phyloP scores from a whole-genome alignment of 2,888 invertebrate species.

The Conchocele bisecta region DNA sequence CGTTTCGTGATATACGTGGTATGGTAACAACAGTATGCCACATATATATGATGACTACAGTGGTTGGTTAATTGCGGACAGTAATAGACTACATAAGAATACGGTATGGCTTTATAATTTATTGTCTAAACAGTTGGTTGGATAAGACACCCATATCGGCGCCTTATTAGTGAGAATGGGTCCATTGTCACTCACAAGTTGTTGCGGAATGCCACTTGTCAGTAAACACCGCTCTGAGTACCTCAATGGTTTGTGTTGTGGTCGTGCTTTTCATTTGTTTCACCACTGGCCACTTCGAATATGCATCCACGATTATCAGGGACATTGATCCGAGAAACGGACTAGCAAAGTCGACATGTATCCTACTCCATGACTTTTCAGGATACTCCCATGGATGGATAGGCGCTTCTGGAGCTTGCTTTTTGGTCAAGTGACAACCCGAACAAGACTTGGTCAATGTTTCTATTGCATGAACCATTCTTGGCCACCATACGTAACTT shows the following conservation, averaged over 20 bases:
- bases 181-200: constrained; percentile 57
- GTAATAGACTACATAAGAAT: no score
- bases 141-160: no score
- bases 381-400: constrained; percentile 73
- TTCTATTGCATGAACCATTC: constrained; percentile 57
- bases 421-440: constrained; percentile 38
- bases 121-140: no score
- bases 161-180: no score
- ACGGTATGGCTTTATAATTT: no score
- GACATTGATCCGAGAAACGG: constrained; percentile 74
- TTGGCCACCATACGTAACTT: constrained; percentile 71
- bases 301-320: constrained; percentile 80
- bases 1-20: no score
- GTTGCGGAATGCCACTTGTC: constrained; percentile 42
- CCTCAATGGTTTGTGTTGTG: constrained; percentile 41
- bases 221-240: constrained; percentile 50
- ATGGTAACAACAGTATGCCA: no score
- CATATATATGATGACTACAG: no score
- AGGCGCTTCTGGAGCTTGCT: constrained; percentile 53
- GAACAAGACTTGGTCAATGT: constrained; percentile 52
- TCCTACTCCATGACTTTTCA: constrained; percentile 75
- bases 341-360: constrained; percentile 83
- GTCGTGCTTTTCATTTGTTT: constrained; percentile 47
- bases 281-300: constrained; percentile 82
- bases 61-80: no score